Percentiles rank a stretch among this genome's conserved stretches.
phyloP scores from a whole-genome alignment of 2,797 vertebrate genomes.

The Mastacembelus armatus region DNA sequence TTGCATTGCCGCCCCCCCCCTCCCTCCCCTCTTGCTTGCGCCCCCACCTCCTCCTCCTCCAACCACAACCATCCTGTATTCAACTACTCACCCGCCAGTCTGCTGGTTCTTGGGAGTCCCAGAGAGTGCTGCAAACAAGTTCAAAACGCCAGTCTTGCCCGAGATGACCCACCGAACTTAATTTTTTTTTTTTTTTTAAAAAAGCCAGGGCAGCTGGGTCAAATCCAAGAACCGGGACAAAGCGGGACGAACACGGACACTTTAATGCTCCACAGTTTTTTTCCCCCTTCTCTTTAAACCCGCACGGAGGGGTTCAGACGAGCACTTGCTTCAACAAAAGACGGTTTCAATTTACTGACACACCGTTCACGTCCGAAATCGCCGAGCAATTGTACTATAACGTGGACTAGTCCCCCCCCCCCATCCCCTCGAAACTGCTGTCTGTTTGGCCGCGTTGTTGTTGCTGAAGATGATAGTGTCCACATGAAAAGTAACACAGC shows the following conservation, averaged over 20 bases:
- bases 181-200: too few relatives aligned
- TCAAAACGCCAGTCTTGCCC: conserved; percentile 77
- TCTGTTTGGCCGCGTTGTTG: conserved; percentile 63
- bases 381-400: conserved; percentile 55
- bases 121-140: conserved; percentile 81
- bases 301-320: conserved; percentile 69
- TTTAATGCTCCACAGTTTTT: conserved; percentile 28
- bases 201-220: conserved; percentile 67
- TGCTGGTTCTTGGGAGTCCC: conserved; percentile 85
- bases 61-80: conserved; percentile 67
- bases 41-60: conserved; percentile 34
- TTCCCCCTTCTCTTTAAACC: conserved; percentile 65
- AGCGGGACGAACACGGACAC: conserved; percentile 59
- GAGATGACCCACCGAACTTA: conserved; percentile 76
- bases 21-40: too few relatives aligned
- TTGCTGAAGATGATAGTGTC: conserved; percentile 66
- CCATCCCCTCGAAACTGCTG: conserved; percentile 53
- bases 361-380: conserved; percentile 66
- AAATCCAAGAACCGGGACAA: conserved; percentile 77
- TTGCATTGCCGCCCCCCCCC: conserved; percentile 43
- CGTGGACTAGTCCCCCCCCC: conserved; percentile 6
- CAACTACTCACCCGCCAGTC: conserved; percentile 87
- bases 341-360: conserved; percentile 84
- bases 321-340: conserved; percentile 93
- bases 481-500: conserved; percentile 75